These are phyloP conservation scores for Cheilosia variabilis DNA, from an alignment of 2,888 invertebrate species.

Conservation along the genomic window DNA sequence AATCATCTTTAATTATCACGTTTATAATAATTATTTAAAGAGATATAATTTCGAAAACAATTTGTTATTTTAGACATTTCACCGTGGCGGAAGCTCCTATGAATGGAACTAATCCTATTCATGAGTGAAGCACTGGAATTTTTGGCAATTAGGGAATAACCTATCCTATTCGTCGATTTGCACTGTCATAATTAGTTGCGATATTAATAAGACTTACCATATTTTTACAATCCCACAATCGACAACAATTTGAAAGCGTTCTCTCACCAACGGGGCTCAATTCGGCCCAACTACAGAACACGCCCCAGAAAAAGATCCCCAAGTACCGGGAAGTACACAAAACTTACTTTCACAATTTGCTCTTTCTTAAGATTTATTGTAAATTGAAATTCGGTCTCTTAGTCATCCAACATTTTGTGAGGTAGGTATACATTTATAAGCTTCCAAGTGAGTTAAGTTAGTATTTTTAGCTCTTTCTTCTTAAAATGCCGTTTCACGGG, in stretches of 20 bases:
- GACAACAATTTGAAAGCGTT: background rate
- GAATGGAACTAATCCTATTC: background rate
- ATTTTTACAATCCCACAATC: background rate
- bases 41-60: background rate
- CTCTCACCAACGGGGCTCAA: background rate
- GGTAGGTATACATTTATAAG: no score
- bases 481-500: no score
- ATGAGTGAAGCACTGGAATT: background rate
- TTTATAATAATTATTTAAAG: conserved; percentile 27
- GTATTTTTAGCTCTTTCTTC: no score
- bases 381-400: background rate
- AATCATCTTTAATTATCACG: conserved; percentile 24
- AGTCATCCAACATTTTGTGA: background rate
- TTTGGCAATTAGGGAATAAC: conserved; percentile 23
- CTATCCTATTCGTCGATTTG: conserved; percentile 14
- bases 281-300: conserved; percentile 3
- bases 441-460: no score
- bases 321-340: background rate
- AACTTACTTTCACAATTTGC: background rate
- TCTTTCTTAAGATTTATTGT: background rate
- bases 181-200: background rate
- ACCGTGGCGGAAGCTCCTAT: background rate
- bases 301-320: conserved; percentile 20
- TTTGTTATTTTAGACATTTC: background rate
- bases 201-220: background rate